Conservation (phyloP, 2,113 vertebrate genomes). For the Typhlomys cinereus region DNA sequence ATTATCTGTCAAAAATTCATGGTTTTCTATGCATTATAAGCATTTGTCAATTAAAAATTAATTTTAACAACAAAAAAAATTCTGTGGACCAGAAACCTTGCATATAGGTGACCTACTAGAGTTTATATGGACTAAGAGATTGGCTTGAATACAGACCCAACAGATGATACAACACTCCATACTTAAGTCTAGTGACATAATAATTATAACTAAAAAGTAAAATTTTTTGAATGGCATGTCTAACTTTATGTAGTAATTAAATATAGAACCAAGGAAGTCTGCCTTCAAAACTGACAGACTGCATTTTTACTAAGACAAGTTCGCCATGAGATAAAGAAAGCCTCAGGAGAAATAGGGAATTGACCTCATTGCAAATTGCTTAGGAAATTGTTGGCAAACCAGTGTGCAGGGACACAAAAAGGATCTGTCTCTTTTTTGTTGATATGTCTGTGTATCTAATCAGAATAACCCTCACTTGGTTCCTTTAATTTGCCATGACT, state of each 20-base stretch:
- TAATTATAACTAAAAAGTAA: background rate
- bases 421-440: background rate
- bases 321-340: background rate
- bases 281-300: background rate
- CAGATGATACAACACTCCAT: background rate
- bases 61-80: constrained; percentile 48
- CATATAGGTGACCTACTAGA: background rate
- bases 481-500: fast-evolving
- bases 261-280: background rate
- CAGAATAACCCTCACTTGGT: background rate
- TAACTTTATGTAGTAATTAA: background rate
- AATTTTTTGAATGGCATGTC: background rate
- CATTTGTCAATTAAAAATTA: background rate
- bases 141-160: background rate
- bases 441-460: background rate
- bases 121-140: background rate
- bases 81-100: background rate
- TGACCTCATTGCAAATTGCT: background rate
- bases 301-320: background rate
- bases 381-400: background rate
- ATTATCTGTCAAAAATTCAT: background rate
- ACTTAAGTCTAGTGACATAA: background rate
- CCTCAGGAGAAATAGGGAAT: background rate
- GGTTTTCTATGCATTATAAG: background rate
- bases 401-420: background rate